Percentiles rank a stretch among this genome's conserved stretches.
phyloP scores from a whole-genome alignment of 2,797 vertebrate genomes.

The Balearica regulorum region DNA sequence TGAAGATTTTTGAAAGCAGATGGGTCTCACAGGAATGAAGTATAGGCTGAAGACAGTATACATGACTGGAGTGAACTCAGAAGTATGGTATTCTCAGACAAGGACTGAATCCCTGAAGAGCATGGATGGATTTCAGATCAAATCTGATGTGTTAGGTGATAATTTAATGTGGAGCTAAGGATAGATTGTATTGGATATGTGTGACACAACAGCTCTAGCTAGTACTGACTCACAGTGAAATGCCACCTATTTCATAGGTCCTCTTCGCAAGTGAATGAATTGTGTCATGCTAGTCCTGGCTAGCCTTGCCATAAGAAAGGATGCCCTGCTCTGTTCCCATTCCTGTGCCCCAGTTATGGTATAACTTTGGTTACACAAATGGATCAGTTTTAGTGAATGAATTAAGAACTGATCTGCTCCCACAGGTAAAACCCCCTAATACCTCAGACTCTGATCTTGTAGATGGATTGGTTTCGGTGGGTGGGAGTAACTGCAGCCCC shows the following conservation, averaged over 20 bases:
- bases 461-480: neutral
- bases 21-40: neutral
- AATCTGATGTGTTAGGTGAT: neutral
- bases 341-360: neutral
- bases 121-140: neutral
- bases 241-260: neutral
- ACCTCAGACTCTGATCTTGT: neutral
- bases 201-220: neutral
- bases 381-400: slow-evolving; percentile 3
- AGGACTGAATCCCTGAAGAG: neutral
- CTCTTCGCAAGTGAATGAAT: neutral
- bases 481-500: neutral
- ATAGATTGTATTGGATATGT: neutral
- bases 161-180: neutral
- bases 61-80: neutral
- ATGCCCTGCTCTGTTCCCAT: neutral
- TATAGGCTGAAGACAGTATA: neutral
- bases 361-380: slow-evolving; percentile 10
- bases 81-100: neutral
- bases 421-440: neutral
- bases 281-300: neutral
- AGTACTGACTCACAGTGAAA: slow-evolving; percentile 1
- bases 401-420: neutral
- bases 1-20: neutral
- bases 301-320: neutral